phyloP scores from a whole-genome alignment of 2,797 vertebrate genomes.

The Helostoma temminkii region DNA sequence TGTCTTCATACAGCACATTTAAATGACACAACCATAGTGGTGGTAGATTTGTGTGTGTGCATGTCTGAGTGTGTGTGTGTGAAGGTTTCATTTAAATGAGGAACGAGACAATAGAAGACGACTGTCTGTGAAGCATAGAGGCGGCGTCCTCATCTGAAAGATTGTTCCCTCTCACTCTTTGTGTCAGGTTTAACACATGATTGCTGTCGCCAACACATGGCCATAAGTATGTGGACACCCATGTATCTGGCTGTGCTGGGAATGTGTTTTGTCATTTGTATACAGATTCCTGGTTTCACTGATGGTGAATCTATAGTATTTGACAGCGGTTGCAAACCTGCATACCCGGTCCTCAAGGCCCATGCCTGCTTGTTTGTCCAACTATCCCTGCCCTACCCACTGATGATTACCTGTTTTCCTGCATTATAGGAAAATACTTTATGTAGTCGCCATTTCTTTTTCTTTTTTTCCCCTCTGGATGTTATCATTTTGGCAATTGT shows the following conservation, averaged over 20 bases:
- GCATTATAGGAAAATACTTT: conserved; percentile 56
- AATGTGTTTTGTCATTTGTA: background rate
- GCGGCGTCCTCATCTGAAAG: conserved; percentile 11
- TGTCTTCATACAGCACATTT: conserved; percentile 27
- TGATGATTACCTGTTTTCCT: conserved; percentile 25
- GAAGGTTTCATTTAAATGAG: conserved; percentile 20
- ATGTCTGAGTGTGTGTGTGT: conserved; percentile 14
- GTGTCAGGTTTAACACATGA: conserved; percentile 7
- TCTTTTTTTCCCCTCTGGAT: conserved; percentile 47
- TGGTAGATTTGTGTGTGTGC: background rate
- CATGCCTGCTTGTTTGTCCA: no score
- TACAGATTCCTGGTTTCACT: no score
- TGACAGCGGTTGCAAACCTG: no score
- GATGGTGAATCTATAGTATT: no score
- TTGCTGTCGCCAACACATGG: background rate
- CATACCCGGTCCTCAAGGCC: no score
- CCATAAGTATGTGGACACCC: background rate
- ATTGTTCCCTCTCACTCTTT: conserved; percentile 5
- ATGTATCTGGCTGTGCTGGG: background rate
- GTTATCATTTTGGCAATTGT: conserved; percentile 75
- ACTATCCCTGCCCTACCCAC: no score
- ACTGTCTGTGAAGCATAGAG: background rate
- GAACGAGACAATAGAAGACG: conserved; percentile 23
- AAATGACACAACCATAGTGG: conserved; percentile 28
- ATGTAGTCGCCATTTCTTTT: conserved; percentile 26